Evolutionary conservation across 2,113 vertebrate genomes (phyloP), one percentile per base, ranked within the genome.

Genomic region (Tetrax tetrax): DNA sequence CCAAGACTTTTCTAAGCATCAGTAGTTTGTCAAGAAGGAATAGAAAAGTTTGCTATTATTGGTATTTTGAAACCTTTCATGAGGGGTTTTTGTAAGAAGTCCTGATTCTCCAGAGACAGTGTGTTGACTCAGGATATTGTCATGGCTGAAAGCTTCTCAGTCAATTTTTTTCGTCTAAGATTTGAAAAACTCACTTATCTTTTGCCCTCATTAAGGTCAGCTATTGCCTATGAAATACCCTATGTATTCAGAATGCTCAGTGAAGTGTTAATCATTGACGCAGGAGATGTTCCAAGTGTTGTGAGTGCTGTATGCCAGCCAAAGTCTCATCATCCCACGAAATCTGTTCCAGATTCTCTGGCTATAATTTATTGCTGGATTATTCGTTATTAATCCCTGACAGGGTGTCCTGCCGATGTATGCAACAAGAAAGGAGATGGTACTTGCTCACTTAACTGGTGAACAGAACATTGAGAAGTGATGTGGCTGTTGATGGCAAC

Each of bases 231-330:
- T 79, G 76, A 92, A 93, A 89, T 87, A 89, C 53, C 64, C 83
- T 93, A 21, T 57, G 77, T 65, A 65, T 89, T 95, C 95, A 94
- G 80, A 83, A 80, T 96, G 90, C 94, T 94, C 77, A 92, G 87
- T 0, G 15, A 96, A 95, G 92, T 97, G 95, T 96, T 96, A 96
- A 94, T 96, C 87, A 72, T 80, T 70, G 91, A 80, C 87, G 84
- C 78, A 96, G 91, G 88, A 97, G 87, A 45, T 81, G 86, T 95
- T 94, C 79, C 78, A 82, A 93, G 57, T 37, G 63, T 93, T 89
- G 64, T 20, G 85, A 95, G 93, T 68, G 87, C 81, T 90, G 66
- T 71, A 72, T 1, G 35, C 72, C 56, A 89, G 93, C 90, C 95
- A 88, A 92, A 95, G 75, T 80, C 91, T 94, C 93, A 89, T 91